Conservation (phyloP, 2,888 invertebrate genomes). For the Litoditis marina region DNA sequence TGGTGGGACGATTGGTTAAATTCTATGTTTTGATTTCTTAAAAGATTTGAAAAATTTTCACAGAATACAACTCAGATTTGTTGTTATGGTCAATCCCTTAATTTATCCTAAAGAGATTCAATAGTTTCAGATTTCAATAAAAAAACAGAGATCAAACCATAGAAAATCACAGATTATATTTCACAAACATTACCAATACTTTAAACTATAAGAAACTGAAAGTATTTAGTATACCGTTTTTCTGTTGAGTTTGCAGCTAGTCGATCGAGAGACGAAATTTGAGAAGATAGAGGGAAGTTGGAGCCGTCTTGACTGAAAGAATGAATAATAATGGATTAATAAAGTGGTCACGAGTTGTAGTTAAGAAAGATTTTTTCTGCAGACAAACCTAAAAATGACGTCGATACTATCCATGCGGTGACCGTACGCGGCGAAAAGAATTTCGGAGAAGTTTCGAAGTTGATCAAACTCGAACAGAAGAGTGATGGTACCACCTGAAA, state of each 20-base stretch:
- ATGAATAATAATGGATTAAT: background rate
- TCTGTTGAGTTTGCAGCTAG: conserved; percentile 28
- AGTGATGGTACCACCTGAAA: conserved; percentile 65
- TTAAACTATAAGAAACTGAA: too few relatives aligned
- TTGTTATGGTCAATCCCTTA: too few relatives aligned
- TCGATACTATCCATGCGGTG: conserved; percentile 77
- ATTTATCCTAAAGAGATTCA: too few relatives aligned
- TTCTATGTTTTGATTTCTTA: too few relatives aligned
- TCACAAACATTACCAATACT: too few relatives aligned
- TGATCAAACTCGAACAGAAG: conserved; percentile 83
- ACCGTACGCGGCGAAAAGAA: conserved; percentile 81
- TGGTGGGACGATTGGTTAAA: background rate
- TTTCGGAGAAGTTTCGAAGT: conserved; percentile 79
- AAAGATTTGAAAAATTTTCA: too few relatives aligned
- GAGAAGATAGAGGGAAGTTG: conserved; percentile 35
- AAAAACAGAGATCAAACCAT: too few relatives aligned
- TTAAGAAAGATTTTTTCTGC: too few relatives aligned
- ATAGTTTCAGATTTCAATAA: too few relatives aligned
- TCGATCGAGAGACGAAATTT: conserved; percentile 37
- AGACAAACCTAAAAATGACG: conserved; percentile 33
- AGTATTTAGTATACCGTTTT: conserved; percentile 19
- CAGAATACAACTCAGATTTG: too few relatives aligned
- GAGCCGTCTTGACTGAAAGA: conserved; percentile 41
- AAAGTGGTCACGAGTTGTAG: background rate
- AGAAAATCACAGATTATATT: too few relatives aligned